Base-by-base conservation (phyloP, 2,888 invertebrate genomes). In the Acleris cristana region DNA sequence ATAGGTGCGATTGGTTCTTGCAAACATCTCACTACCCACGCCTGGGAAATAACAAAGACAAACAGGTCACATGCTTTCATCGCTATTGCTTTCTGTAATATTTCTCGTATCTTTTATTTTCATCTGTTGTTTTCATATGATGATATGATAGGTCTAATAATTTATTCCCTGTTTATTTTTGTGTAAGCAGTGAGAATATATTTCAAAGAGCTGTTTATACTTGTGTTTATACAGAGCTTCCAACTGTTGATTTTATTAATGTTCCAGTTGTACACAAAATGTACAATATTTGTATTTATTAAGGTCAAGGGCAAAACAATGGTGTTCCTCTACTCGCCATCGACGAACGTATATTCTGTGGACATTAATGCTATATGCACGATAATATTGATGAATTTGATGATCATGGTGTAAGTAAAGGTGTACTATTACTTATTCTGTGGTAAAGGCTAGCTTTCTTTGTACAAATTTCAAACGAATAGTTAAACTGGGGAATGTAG, bases 111-210 rank as follows among this genome's bases (percentile, higher is more conserved):
- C 44, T 55, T 55, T 55, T 40, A 65, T 59, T 48, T 23, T 14
- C 48, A 54, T 55, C 44, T 60, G 44, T 55, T 61, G 30, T 57
- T 44, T 52, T 61, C 55, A 65, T 55, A 51, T 55, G 55, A 61
- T 61, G 60, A 61, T 55, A 65, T 56, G 65, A 57, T 63, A 51
- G n/a, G 57, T 53, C 54, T 44, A 44, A 55, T 56, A 56, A 59
- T 55, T 52, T 30, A 61, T 61, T 66, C 30, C 45, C 30, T 8
- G 56, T 66, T 66, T 62, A 45, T 57, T 19, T 66, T 18, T 62
- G 30, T 62, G 23, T 61, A 66, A 61, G 61, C 56, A 61, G 8
- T 34, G 16, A 61, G 21, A 52, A 61, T 53, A 60, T 57, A 56
- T 57, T 45, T 45, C 18, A 66, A 57, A 23, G 51, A 55, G 34